A percentile compares a stretch with the other conserved stretches of the same genome.
These are phyloP conservation scores for Tetragonula clypearis DNA, from an alignment of 1,140 invertebrate species.

Conservation along the genomic window DNA sequence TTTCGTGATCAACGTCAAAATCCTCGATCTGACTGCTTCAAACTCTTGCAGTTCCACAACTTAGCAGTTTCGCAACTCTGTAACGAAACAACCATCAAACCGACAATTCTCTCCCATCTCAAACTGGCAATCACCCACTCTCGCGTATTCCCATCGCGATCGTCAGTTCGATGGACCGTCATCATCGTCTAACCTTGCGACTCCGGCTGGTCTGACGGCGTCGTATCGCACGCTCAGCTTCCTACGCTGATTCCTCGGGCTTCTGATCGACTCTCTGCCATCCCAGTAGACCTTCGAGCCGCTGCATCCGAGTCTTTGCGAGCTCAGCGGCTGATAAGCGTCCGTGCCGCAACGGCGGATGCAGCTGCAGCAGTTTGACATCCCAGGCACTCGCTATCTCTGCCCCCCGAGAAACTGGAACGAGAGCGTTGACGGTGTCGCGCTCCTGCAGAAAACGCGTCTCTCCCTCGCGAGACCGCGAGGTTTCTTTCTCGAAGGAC, in stretches of 20 bases:
- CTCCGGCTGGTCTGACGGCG: constrained; percentile 64
- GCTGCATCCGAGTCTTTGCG: constrained; percentile 28
- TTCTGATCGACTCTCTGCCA: constrained; percentile 48
- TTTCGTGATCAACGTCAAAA: too few species aligned
- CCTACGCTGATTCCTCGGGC: constrained; percentile 65
- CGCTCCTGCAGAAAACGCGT: background rate
- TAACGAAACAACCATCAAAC: background rate
- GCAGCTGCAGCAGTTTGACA: constrained; percentile 70
- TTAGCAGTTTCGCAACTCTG: background rate
- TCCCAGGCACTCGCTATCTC: constrained; percentile 9
- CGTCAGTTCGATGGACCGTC: background rate
- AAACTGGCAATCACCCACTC: background rate
- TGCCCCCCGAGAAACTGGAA: background rate
- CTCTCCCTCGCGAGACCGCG: background rate
- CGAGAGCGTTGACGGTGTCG: too few species aligned
- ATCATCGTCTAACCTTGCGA: constrained; percentile 50
- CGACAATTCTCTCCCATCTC: background rate
- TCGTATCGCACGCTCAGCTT: constrained; percentile 71
- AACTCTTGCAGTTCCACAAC: background rate
- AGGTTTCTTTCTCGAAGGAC: background rate
- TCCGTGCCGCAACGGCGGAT: constrained; percentile 57
- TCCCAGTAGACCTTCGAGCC: constrained; percentile 38
- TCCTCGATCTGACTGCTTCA: too few species aligned
- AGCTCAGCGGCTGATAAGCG: constrained; percentile 66
- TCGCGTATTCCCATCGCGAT: background rate